phyloP scores from a whole-genome alignment of 2,888 invertebrate genomes.

The Alsophila aescularia region DNA sequence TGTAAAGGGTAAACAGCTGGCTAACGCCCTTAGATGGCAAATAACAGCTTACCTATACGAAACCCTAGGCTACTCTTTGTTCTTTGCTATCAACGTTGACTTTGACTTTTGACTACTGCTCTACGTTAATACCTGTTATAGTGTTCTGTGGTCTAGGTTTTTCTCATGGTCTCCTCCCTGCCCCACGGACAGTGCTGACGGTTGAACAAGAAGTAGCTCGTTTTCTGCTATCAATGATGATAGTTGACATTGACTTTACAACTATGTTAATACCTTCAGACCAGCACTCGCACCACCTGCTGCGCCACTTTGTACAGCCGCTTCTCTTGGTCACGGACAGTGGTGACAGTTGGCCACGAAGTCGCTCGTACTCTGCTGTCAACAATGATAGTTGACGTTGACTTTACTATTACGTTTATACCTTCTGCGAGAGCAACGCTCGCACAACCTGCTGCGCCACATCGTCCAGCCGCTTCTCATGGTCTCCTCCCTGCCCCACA shows the following conservation, averaged over 20 bases:
- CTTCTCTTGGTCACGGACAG: too few relatives aligned
- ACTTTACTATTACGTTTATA: constrained; percentile 50
- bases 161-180: constrained; percentile 89
- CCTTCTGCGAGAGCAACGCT: constrained; percentile 93
- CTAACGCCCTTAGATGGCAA: too few relatives aligned
- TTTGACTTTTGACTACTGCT: neutral
- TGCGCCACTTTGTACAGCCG: too few relatives aligned
- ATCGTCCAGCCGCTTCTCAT: constrained; percentile 92
- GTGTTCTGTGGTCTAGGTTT: constrained; percentile 93
- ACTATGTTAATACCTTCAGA: too few relatives aligned
- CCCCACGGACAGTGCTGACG: constrained; percentile 68
- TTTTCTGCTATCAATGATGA: too few relatives aligned
- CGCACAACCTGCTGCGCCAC: constrained; percentile 93
- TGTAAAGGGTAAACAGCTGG: too few relatives aligned
- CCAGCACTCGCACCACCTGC: too few relatives aligned
- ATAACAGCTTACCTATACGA: too few relatives aligned
- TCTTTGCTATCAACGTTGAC: neutral
- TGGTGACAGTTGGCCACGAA: too few relatives aligned
- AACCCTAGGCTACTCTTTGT: too few relatives aligned
- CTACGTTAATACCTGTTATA: constrained; percentile 80
- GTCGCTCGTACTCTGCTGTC: neutral
- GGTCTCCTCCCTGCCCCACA: constrained; percentile 83
- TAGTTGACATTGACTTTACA: too few relatives aligned
- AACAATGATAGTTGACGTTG: neutral
- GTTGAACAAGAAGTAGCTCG: constrained; percentile 72